phyloP scores from a whole-genome alignment of 2,113 vertebrate species.

The Psilopsiagon aymara region DNA sequence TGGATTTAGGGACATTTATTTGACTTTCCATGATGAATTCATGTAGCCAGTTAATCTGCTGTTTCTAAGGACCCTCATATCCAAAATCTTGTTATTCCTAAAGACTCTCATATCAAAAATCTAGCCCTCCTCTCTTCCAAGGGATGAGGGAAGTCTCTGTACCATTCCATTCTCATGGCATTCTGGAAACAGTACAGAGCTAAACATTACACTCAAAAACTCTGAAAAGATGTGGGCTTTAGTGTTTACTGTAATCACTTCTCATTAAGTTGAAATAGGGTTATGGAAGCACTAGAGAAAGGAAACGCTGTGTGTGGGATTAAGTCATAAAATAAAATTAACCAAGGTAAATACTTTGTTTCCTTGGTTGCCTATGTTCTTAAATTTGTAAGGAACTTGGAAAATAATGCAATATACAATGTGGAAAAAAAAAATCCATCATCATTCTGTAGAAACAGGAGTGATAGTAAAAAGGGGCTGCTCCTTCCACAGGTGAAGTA shows the following conservation, averaged over 20 bases:
- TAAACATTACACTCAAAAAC: background rate
- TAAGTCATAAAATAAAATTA: background rate
- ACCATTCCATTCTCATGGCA: background rate
- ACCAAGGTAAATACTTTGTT: background rate
- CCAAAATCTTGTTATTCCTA: background rate
- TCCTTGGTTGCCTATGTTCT: background rate
- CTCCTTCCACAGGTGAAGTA: background rate
- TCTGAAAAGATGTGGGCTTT: background rate
- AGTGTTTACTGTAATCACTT: background rate
- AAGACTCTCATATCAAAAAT: background rate
- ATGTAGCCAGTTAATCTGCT: background rate
- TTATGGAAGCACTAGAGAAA: background rate
- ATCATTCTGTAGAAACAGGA: background rate
- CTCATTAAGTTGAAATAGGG: background rate
- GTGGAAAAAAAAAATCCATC: background rate
- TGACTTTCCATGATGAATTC: background rate
- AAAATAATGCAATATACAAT: background rate
- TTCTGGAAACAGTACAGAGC: background rate
- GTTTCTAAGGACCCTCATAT: background rate
- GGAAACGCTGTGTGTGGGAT: background rate
- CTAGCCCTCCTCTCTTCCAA: background rate
- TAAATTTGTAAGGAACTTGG: background rate
- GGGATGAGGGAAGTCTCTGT: background rate
- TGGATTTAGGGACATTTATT: background rate
- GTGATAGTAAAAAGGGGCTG: background rate